Percentiles rank a stretch among this genome's conserved stretches.
Evolutionary conservation across 2,888 invertebrate genomes (phyloP).

Genomic region (Cosmia pyralina): DNA sequence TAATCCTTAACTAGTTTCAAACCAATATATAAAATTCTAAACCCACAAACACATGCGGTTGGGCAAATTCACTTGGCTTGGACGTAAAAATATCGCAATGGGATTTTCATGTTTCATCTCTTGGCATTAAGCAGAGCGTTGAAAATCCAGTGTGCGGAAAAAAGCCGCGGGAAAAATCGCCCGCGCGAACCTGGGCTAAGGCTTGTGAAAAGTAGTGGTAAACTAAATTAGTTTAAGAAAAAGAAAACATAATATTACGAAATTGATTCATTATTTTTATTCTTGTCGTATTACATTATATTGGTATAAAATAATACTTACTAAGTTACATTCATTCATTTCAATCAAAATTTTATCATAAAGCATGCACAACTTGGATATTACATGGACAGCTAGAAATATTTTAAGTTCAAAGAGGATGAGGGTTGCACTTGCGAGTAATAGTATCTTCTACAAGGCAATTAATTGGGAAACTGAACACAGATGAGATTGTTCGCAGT

Average conservation of each 20-base stretch:
- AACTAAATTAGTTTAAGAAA: not conserved
- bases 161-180: too few relatives aligned
- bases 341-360: conserved; percentile 41
- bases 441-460: conserved; percentile 4
- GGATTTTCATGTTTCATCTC: too few relatives aligned
- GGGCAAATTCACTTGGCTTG: too few relatives aligned
- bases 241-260: conserved; percentile 25
- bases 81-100: too few relatives aligned
- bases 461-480: conserved; percentile 26
- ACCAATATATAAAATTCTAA: too few relatives aligned
- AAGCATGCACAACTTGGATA: conserved; percentile 10
- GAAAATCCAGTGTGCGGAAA: too few relatives aligned
- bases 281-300: conserved; percentile 58
- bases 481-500: conserved; percentile 37
- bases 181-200: too few relatives aligned
- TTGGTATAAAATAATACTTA: conserved; percentile 67
- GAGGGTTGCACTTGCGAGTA: not conserved
- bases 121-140: too few relatives aligned
- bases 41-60: too few relatives aligned
- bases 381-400: conserved; percentile 31
- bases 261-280: conserved; percentile 67
- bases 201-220: not conserved
- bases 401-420: conserved; percentile 24
- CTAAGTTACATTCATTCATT: conserved; percentile 63
- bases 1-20: too few relatives aligned